Evolutionary conservation across 2,888 invertebrate genomes (phyloP), one percentile per base, ranked within the genome.

Genomic region (Fabriciana adippe): DNA sequence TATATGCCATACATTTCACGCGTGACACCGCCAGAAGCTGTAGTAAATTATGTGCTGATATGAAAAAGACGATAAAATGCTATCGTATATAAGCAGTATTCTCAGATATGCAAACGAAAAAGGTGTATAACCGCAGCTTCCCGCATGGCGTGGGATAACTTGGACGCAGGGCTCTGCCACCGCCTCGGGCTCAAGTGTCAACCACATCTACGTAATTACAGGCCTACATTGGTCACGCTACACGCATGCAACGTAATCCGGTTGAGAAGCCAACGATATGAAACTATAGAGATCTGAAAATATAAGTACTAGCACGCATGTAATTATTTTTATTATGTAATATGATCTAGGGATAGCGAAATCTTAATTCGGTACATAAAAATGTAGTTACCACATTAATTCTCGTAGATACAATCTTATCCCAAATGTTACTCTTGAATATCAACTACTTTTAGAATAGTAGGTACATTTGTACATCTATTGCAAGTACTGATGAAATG

Each of bases 41-140:
- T 82, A 77, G 87, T 88, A 87, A 86, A 87, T 87, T 86, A 79
- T 83, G 80, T 76, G 79, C 80, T 83, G 82, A 83, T 86, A 87
- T 81, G 85, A 85, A 84, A 85, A 64, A 41, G n/a, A 78, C 81
- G 80, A 75, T 76, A 84, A 86, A 84, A 80, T 82, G 80, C 59
- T 50, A 13, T 55, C 45, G 54, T 45, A 56, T 66, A 66, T 63
- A 51, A 55, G 48, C 56, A 31, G 63, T 59, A 60, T 54, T 70
- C 64, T 64, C 47, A 45, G 56, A 47, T 67, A 64, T 57, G 79
- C 77, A 75, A 77, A 74, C 73, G 78, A 67, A 69, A 68, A 69
- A 21, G 45, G n/a, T 21, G 35, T 64, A 68, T 59, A 74, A 75
- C 88, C 87, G 77, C 89, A 88, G 85, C 82, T 88, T 90, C 88